phyloP scores from a whole-genome alignment of 2,797 vertebrate species.

The Eulemur albifrons region DNA sequence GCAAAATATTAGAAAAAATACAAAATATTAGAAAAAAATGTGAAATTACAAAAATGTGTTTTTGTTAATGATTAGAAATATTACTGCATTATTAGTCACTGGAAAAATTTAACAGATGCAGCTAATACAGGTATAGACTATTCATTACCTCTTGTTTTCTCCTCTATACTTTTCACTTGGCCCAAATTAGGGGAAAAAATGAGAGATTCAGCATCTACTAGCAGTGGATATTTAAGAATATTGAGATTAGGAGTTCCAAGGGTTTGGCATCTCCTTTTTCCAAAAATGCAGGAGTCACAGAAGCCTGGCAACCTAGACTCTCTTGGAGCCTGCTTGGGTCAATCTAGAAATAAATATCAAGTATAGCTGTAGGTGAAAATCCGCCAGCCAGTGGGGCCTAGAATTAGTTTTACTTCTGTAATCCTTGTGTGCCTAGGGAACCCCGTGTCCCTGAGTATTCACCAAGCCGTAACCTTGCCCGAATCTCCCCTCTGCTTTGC shows the following conservation, averaged over 20 bases:
- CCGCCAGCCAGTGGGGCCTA: too few relatives aligned
- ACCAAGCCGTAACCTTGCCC: neutral
- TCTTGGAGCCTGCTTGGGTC: neutral
- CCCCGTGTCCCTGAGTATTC: neutral
- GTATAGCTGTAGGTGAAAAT: neutral
- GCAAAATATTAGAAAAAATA: neutral
- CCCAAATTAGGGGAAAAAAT: neutral
- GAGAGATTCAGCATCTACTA: neutral
- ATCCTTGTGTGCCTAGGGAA: neutral
- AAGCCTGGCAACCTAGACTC: neutral
- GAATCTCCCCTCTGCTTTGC: neutral
- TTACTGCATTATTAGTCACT: neutral
- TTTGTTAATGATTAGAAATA: conserved; percentile 40
- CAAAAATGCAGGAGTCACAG: neutral
- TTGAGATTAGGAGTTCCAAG: neutral
- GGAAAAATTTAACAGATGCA: neutral
- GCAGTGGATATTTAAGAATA: neutral
- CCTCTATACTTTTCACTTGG: neutral
- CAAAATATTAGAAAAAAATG: neutral
- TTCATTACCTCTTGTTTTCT: neutral
- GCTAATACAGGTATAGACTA: neutral
- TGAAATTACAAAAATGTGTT: neutral
- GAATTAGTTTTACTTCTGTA: neutral
- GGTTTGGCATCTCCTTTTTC: neutral
- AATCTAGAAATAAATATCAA: neutral